Percentiles rank a stretch among this genome's conserved stretches.
These are phyloP conservation scores for Lamellibrachia satsuma DNA, from an alignment of 2,888 invertebrate species.

Conservation along the genomic window DNA sequence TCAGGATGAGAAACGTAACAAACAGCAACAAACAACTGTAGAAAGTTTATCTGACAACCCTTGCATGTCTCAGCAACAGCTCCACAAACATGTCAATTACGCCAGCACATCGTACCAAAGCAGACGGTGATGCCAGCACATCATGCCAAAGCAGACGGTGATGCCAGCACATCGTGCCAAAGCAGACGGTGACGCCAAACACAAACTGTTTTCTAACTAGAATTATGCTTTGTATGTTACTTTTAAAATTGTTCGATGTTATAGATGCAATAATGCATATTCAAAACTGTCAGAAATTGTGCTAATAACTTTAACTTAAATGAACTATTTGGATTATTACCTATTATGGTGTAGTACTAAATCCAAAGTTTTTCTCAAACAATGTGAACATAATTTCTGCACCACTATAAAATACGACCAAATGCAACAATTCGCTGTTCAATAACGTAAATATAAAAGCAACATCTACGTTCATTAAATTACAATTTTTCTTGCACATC, in stretches of 20 bases:
- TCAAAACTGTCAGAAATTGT: not conserved
- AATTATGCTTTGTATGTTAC: no score
- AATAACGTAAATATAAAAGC: not conserved
- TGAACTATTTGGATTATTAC: not conserved
- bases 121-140: no score
- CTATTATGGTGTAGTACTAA: not conserved
- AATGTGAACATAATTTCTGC: not conserved
- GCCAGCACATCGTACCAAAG: no score
- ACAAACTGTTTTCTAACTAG: no score
- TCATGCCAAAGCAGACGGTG: no score
- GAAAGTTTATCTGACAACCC: not conserved
- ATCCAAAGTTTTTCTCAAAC: not conserved
- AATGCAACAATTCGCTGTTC: not conserved
- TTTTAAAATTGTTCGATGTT: not conserved
- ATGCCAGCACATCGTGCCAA: no score
- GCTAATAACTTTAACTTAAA: not conserved
- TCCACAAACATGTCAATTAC: no score
- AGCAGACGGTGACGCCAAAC: no score
- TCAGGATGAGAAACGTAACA: not conserved
- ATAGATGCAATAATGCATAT: not conserved
- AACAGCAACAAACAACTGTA: not conserved
- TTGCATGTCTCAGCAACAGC: not conserved
- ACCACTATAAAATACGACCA: not conserved
- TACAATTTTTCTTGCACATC: not conserved
- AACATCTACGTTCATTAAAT: not conserved